These are phyloP conservation scores for Phenganax stokvisi DNA, from an alignment of 92 coral and sea anemone species.

Conservation along the genomic window DNA sequence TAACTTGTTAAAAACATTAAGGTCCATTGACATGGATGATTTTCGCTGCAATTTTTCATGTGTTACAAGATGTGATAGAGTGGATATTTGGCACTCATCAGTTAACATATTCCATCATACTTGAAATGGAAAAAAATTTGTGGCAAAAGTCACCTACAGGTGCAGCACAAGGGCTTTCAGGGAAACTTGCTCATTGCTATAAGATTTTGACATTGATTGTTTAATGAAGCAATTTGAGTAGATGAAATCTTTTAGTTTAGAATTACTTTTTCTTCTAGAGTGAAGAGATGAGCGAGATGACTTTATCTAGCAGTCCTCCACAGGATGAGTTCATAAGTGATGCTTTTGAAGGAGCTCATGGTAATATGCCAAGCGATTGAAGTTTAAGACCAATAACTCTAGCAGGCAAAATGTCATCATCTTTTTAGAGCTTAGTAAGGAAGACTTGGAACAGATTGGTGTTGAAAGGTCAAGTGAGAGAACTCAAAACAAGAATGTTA, in stretches of 20 bases:
- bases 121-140: too few species aligned
- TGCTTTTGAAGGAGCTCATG: conserved; percentile 59
- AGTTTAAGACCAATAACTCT: background rate
- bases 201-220: too few species aligned
- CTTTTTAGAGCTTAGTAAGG: conserved; percentile 71
- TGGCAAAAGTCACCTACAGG: too few species aligned
- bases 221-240: too few species aligned
- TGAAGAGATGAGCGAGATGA: conserved; percentile 37
- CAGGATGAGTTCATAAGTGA: conserved; percentile 86
- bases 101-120: too few species aligned
- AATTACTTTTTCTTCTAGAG: background rate
- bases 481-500: background rate
- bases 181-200: too few species aligned
- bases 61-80: too few species aligned
- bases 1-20: background rate
- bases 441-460: conserved; percentile 90
- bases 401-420: background rate
- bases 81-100: too few species aligned
- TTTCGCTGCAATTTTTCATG: too few species aligned
- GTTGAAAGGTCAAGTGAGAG: conserved; percentile 47
- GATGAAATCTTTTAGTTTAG: background rate
- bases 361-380: conserved; percentile 45
- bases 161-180: too few species aligned
- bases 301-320: conserved; percentile 70
- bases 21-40: background rate